phyloP scores from a whole-genome alignment of 2,797 vertebrate genomes.

The Sphenopsis melanotis region DNA sequence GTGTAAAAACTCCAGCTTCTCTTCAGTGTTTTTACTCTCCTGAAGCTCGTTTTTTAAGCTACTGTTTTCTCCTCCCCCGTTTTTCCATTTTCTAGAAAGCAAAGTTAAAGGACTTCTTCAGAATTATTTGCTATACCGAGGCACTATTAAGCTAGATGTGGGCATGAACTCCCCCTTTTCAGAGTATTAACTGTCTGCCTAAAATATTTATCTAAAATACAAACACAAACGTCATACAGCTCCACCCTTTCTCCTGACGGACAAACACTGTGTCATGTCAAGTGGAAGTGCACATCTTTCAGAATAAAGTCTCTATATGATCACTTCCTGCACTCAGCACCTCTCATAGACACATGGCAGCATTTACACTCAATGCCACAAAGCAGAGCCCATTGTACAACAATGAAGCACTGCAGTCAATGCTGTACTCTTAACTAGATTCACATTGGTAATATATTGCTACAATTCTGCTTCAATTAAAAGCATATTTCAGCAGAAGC shows the following conservation, averaged over 20 bases:
- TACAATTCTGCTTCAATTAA: constrained; percentile 78
- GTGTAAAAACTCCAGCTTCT: not conserved
- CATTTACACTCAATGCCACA: constrained; percentile 25
- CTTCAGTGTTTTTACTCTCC: not conserved
- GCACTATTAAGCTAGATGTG: not conserved
- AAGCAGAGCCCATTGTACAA: constrained; percentile 1
- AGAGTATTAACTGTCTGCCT: not conserved
- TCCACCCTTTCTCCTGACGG: constrained; percentile 8
- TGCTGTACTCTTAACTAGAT: constrained; percentile 51
- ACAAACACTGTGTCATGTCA: not conserved
- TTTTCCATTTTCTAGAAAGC: not conserved
- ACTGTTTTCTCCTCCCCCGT: not conserved
- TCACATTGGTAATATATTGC: constrained; percentile 67
- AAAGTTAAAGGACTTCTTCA: not conserved
- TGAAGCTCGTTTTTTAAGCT: not conserved
- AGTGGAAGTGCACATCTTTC: not conserved
- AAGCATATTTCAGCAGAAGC: constrained; percentile 77
- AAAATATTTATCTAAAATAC: constrained; percentile 39
- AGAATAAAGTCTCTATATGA: not conserved
- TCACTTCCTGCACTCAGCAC: constrained; percentile 1
- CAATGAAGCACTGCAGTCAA: constrained; percentile 26
- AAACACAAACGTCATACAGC: accelerated
- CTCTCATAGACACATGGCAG: not conserved
- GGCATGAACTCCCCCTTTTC: not conserved
- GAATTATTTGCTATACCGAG: not conserved